Evolutionary conservation across 2,797 vertebrate species (phyloP).

Genomic region (Selene dorsalis): DNA sequence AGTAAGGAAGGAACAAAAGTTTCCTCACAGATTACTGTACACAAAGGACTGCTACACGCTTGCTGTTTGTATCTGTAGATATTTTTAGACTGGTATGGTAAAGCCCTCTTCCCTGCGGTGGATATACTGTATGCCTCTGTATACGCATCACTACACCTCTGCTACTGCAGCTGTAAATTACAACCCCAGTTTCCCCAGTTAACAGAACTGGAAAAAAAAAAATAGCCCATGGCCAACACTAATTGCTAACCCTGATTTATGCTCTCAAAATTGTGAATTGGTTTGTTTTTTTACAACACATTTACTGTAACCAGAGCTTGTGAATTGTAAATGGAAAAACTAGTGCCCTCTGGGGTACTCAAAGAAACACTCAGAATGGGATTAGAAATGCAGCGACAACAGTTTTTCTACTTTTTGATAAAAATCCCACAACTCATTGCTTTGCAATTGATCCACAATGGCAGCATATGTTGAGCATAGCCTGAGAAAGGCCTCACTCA

Average conservation of each 20-base stretch:
- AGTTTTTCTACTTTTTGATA: conserved; percentile 16
- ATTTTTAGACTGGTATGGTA: not conserved
- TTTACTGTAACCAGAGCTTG: conserved; percentile 16
- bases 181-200: not conserved
- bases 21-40: conserved; percentile 4
- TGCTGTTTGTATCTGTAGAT: not conserved
- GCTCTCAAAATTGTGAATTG: not conserved
- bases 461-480: conserved; percentile 24
- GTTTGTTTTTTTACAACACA: not conserved
- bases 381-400: conserved; percentile 6
- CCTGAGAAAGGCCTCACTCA: conserved; percentile 16
- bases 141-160: not conserved
- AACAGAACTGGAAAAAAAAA: conserved; percentile 1
- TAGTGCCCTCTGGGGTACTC: conserved; percentile 2
- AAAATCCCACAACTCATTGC: conserved; percentile 11
- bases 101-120: not conserved
- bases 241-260: not conserved
- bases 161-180: not conserved
- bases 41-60: not conserved
- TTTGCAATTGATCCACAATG: conserved; percentile 25
- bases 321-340: conserved; percentile 20
- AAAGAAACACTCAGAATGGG: conserved; percentile 1
- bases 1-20: not conserved
- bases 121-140: not conserved
- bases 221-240: conserved; percentile 13